Base-by-base conservation (phyloP, 2,888 invertebrate species). In the Tetramorium bicarinatum region DNA sequence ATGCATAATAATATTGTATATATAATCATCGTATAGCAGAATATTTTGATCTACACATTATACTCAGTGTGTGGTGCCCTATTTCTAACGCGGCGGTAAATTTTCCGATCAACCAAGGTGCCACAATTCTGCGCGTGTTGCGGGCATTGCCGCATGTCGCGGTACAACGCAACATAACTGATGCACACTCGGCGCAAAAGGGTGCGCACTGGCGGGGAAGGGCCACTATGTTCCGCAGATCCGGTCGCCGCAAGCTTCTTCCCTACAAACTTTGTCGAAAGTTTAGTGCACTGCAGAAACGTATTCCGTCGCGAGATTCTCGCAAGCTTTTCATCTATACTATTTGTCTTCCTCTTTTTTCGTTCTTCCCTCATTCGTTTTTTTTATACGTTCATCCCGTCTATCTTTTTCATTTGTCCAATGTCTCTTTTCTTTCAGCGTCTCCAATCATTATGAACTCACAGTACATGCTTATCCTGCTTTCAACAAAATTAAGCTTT, bases 311-410 rank as follows among this genome's bases (percentile, higher is more conserved):
- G 67, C 41, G 59, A 59, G 54, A 67, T 47, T 61, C 49, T 15
- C 38, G 8, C 59, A 41, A 82, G 67, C 79, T 72, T 79, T 56
- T 1, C 34, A 38, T 79, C 69, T 69, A 41, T 69, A 49, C 52
- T 41, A 47, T 29, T 21, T 49, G 29, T n/a, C 15, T 49, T 38
- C 44, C 4, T n/a, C n/a, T 52, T 41, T 34, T 4, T 38, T 18
- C 21, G 21, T 18, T 11, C 29, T 29, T 21, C 29, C 1, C 18
- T 61, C 49, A 1, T 15, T 76, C 11, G 29, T 49, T 61, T 81
- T 81, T 18, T 38, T 29, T 11, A 18, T 41, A n/a, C 38, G 18
- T 18, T n/a, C n/a, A 8, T 77, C 6, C n/a, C n/a, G 11, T 15
- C 34, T 64, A 11, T 56, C 38, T 77, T 38, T 21, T 29, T 49